These are phyloP conservation scores for Clanis bilineata DNA, from an alignment of 2,888 invertebrate genomes.

Conservation along the genomic window DNA sequence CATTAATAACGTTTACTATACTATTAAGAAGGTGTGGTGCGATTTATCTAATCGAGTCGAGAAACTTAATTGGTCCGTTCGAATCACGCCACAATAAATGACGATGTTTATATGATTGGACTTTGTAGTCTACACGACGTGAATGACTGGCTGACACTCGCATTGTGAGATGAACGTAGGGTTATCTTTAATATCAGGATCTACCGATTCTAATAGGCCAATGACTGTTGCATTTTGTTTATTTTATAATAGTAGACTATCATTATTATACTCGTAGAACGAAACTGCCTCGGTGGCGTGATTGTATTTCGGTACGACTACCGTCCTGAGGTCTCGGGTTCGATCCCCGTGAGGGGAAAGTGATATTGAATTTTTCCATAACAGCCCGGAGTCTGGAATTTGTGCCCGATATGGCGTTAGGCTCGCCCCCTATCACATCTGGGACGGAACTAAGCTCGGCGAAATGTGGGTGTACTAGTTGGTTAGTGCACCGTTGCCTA, in stretches of 20 bases:
- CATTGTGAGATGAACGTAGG: conserved; percentile 16
- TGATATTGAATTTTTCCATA: no score
- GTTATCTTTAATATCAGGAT: conserved; percentile 25
- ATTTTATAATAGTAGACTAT: neutral
- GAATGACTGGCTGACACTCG: conserved; percentile 25
- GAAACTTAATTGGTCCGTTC: conserved; percentile 63
- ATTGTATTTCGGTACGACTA: no score
- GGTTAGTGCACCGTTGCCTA: no score
- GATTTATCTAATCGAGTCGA: conserved; percentile 64
- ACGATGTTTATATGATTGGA: conserved; percentile 59
- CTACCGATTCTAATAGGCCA: conserved; percentile 25
- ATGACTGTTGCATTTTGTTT: conserved; percentile 22
- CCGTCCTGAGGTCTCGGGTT: no score
- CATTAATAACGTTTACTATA: neutral
- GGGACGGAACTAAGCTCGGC: no score
- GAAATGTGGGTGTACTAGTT: no score
- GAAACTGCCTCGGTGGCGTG: no score
- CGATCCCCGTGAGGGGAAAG: no score
- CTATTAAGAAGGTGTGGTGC: conserved; percentile 34
- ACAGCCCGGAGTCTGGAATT: no score
- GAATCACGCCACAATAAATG: conserved; percentile 70
- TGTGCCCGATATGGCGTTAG: no score
- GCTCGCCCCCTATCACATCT: no score
- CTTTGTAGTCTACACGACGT: conserved; percentile 44
- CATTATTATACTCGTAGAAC: no score